Conservation (phyloP, 2,113 vertebrate species). For the Vireo altiloquus region DNA sequence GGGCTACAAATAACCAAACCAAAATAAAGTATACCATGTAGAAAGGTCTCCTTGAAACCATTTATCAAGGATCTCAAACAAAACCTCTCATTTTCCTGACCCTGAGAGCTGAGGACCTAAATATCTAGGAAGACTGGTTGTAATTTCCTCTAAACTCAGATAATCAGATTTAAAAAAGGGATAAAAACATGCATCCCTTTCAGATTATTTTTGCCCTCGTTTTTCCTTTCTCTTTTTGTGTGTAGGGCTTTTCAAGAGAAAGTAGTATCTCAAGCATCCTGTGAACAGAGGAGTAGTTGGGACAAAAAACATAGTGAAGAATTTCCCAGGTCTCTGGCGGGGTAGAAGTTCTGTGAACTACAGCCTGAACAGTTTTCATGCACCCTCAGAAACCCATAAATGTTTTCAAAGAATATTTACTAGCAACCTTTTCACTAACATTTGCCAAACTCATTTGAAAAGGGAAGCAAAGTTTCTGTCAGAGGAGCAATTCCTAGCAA, state of each 20-base stretch:
- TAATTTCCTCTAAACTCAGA: not conserved
- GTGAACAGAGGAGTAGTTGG: not conserved
- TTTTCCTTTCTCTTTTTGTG: not conserved
- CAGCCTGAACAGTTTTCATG: constrained; percentile 8
- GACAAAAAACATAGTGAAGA: not conserved
- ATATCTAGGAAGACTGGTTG: not conserved
- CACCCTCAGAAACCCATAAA: constrained; percentile 34
- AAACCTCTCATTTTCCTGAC: not conserved
- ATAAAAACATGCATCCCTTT: not conserved
- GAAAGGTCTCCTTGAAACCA: not conserved
- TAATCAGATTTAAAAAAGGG: not conserved
- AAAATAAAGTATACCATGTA: not conserved
- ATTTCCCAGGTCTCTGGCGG: not conserved
- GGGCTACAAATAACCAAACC: not conserved
- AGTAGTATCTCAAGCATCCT: not conserved
- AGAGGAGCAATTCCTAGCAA: constrained; percentile 6
- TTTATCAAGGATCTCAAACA: not conserved
- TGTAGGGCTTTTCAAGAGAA: not conserved
- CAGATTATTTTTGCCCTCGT: not conserved
- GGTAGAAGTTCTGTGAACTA: not conserved
- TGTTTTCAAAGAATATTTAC: constrained; percentile 42
- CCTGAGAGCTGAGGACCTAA: not conserved
- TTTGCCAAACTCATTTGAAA: constrained; percentile 45
- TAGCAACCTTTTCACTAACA: constrained; percentile 12
- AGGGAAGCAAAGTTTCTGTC: not conserved